Percentiles rank a stretch among this genome's conserved stretches.
phyloP scores from a whole-genome alignment of 2,888 invertebrate genomes.

The Nemapogon koenigi region DNA sequence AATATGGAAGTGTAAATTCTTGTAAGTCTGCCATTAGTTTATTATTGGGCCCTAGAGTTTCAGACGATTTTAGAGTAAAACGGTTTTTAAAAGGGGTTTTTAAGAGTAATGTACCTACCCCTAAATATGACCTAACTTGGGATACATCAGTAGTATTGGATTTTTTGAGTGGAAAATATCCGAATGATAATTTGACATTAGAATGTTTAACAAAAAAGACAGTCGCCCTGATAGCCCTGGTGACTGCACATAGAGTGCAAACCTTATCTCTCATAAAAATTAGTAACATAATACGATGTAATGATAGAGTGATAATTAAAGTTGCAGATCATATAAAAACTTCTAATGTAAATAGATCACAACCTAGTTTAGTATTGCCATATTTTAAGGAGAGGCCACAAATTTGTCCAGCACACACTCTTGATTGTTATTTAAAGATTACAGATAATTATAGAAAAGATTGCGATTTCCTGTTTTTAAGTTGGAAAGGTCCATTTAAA shows the following conservation, averaged over 20 bases:
- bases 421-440: conserved; percentile 7
- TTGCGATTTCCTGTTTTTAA: conserved; percentile 9
- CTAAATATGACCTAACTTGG: conserved; percentile 10
- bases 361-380: conserved; percentile 8
- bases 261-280: conserved; percentile 7
- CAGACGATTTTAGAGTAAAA: conserved; percentile 10
- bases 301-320: conserved; percentile 4
- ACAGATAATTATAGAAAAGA: conserved; percentile 1
- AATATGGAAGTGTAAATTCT: conserved; percentile 12
- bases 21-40: conserved; percentile 6
- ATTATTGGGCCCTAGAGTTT: conserved; percentile 2
- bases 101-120: conserved; percentile 8
- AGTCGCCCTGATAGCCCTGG: conserved; percentile 7
- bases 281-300: conserved; percentile 1
- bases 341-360: conserved; percentile 7
- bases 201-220: conserved; percentile 7
- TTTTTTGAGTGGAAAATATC: neutral
- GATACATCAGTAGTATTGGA: conserved; percentile 4
- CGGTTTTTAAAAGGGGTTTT: conserved; percentile 14
- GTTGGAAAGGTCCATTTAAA: conserved; percentile 14
- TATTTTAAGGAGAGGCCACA: conserved; percentile 7
- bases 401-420: conserved; percentile 14
- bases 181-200: conserved; percentile 3
- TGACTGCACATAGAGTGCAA: conserved; percentile 9
- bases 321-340: conserved; percentile 14